Conservation (phyloP, 2,113 vertebrate species). For the Menidia beryllina region DNA sequence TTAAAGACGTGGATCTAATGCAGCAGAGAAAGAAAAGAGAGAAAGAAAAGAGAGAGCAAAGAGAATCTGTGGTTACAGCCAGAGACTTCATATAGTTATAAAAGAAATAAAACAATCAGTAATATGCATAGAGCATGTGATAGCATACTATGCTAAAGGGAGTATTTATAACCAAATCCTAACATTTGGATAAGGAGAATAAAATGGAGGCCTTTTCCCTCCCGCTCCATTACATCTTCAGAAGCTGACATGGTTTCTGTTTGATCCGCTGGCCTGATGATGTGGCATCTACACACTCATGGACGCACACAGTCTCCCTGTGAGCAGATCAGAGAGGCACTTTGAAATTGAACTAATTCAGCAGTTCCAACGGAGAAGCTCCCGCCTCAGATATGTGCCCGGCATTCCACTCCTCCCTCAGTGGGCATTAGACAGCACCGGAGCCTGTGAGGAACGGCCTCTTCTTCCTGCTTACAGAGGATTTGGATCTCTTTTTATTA, state of each 20-base stretch:
- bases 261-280: constrained; percentile 53
- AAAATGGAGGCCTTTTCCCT: too few relatives aligned
- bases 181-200: too few relatives aligned
- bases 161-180: too few relatives aligned
- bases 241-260: constrained; percentile 35
- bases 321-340: constrained; percentile 59
- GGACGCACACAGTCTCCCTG: constrained; percentile 24
- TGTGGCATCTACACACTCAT: constrained; percentile 15
- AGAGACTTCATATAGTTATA: too few relatives aligned
- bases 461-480: constrained; percentile 17
- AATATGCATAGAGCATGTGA: too few relatives aligned
- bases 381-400: constrained; percentile 58
- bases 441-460: not conserved
- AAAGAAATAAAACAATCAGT: too few relatives aligned
- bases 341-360: constrained; percentile 77
- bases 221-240: too few relatives aligned
- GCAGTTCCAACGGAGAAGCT: constrained; percentile 64
- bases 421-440: constrained; percentile 11
- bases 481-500: constrained; percentile 38
- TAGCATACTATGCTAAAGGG: too few relatives aligned
- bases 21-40: too few relatives aligned
- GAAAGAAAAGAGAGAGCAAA: too few relatives aligned
- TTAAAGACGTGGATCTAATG: too few relatives aligned
- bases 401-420: constrained; percentile 42
- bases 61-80: too few relatives aligned